A percentile compares a stretch with the other conserved stretches of the same genome.
Conservation (phyloP, 2,888 invertebrate genomes). For the Ceratothoa steindachneri region DNA sequence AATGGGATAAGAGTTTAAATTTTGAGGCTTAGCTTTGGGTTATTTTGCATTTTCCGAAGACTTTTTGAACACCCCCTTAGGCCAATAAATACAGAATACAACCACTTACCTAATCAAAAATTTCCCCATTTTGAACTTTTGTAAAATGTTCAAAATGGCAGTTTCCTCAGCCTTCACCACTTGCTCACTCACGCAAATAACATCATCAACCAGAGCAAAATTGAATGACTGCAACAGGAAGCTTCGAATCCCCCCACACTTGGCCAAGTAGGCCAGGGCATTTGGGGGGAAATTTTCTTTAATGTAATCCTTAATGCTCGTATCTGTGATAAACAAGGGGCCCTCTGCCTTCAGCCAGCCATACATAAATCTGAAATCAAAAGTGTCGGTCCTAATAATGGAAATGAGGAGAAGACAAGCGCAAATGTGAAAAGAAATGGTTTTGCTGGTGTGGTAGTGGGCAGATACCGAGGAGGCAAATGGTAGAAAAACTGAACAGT, state of each 20-base stretch:
- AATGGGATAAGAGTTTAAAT: too few species aligned
- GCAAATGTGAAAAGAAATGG: too few species aligned
- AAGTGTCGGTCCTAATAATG: too few species aligned
- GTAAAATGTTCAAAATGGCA: constrained; percentile 4
- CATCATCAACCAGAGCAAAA: constrained; percentile 33
- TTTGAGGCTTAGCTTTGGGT: too few species aligned
- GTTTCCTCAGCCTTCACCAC: constrained; percentile 27
- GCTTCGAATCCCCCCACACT: constrained; percentile 29
- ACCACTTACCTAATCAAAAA: constrained; percentile 20
- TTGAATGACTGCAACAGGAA: constrained; percentile 34
- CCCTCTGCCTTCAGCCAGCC: constrained; percentile 35
- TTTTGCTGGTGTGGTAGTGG: too few species aligned
- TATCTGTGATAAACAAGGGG: constrained; percentile 34
- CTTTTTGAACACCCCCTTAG: too few species aligned
- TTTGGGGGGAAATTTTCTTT: constrained; percentile 31
- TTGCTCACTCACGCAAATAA: constrained; percentile 28
- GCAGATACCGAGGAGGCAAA: too few species aligned
- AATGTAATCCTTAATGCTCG: constrained; percentile 22
- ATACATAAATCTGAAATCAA: constrained; percentile 36
- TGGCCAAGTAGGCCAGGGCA: constrained; percentile 21
- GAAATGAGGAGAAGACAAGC: not conserved
- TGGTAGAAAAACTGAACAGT: too few species aligned
- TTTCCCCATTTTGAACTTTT: constrained; percentile 17
- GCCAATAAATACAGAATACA: not conserved
- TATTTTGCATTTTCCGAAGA: too few species aligned